Percentiles rank a stretch among this genome's conserved stretches.
These are phyloP conservation scores for Saturnia japonica DNA, from an alignment of 2,888 invertebrate species.

Conservation along the genomic window DNA sequence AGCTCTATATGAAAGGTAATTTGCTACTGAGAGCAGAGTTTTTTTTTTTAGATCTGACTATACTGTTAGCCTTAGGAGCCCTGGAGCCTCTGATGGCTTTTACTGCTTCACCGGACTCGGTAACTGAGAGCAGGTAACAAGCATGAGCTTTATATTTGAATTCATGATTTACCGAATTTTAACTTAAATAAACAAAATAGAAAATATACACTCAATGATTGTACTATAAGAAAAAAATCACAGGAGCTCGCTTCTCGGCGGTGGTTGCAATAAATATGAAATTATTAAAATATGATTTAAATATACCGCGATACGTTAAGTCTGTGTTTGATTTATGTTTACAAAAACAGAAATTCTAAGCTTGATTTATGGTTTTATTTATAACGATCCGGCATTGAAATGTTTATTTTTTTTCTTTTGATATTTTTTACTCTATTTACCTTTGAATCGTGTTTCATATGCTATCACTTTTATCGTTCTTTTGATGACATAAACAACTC, in stretches of 20 bases:
- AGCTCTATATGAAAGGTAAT: no score
- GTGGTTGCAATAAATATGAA: constrained; percentile 27
- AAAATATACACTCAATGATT: not conserved
- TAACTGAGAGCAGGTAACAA: not conserved
- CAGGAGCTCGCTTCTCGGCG: constrained; percentile 38
- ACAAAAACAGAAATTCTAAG: constrained; percentile 34
- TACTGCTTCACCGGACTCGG: no score
- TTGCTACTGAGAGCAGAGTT: no score
- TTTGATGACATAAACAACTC: not conserved
- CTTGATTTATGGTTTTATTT: constrained; percentile 38
- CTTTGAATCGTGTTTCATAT: not conserved
- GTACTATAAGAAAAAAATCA: constrained; percentile 33
- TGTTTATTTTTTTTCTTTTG: not conserved
- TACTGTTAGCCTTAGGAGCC: no score
- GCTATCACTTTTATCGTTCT: not conserved
- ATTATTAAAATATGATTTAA: constrained; percentile 33
- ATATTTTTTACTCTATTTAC: not conserved
- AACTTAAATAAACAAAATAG: not conserved
- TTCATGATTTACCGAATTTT: not conserved
- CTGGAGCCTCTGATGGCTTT: no score
- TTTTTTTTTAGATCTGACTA: no score
- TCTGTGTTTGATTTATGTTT: constrained; percentile 36
- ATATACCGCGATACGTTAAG: constrained; percentile 34
- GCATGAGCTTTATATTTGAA: not conserved
- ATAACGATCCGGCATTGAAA: constrained; percentile 19